phyloP scores from a whole-genome alignment of 2,888 invertebrate species.

The Drosophila cognata region DNA sequence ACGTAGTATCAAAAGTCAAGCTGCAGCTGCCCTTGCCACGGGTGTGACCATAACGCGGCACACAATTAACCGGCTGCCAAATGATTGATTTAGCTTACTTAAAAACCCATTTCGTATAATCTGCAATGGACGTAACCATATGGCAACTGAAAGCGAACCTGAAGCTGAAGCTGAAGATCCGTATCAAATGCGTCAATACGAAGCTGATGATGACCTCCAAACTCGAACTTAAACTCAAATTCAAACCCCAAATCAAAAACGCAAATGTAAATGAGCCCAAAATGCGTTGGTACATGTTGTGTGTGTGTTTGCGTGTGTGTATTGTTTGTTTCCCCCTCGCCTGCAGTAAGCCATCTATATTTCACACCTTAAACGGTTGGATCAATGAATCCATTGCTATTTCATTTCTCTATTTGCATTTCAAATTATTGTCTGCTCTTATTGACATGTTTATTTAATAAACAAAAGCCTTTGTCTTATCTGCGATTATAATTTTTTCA shows the following conservation, averaged over 20 bases:
- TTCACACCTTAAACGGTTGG: constrained; percentile 76
- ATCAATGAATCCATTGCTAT: constrained; percentile 58
- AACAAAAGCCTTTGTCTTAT: constrained; percentile 68
- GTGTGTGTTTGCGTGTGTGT: constrained; percentile 6
- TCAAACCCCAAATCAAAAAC: constrained; percentile 31
- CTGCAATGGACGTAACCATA: constrained; percentile 60
- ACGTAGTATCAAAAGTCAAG: constrained; percentile 35
- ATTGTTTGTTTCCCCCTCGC: constrained; percentile 16
- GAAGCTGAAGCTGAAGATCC: constrained; percentile 42
- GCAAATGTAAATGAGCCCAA: constrained; percentile 66
- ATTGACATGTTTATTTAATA: constrained; percentile 78
- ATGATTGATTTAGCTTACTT: constrained; percentile 78
- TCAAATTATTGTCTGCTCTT: constrained; percentile 73
- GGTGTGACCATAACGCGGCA: constrained; percentile 54
- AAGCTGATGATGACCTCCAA: constrained; percentile 50
- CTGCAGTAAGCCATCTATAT: constrained; percentile 50
- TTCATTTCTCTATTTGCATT: constrained; percentile 69
- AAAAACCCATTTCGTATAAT: constrained; percentile 71
- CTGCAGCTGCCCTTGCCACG: constrained; percentile 30
- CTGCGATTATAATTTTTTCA: constrained; percentile 34
- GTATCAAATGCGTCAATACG: constrained; percentile 46
- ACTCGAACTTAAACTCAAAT: constrained; percentile 15
- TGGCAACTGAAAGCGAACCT: constrained; percentile 37
- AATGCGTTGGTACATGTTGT: constrained; percentile 73
- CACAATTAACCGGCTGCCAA: constrained; percentile 68